Evolutionary conservation across 2,113 vertebrate genomes (phyloP), one percentile per base, ranked within the genome.

Genomic region (Alectura lathami): DNA sequence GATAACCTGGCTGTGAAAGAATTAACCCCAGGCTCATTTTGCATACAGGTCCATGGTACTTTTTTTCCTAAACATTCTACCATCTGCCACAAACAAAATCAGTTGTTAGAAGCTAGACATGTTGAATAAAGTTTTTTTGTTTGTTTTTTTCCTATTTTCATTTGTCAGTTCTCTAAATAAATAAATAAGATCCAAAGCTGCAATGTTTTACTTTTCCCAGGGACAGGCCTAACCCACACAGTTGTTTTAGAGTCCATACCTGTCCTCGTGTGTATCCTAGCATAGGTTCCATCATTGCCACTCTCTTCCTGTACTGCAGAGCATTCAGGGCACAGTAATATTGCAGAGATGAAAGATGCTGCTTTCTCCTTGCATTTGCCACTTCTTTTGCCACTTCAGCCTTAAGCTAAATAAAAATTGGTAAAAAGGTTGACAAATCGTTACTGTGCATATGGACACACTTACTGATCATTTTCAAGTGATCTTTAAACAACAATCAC

Each of bases 241-340:
- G 54, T 67, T 0, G 1, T 29, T 62, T 88, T 16, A 26, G 17
- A 18, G 34, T 22, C 45, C 89, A 29, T 94, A 98, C 99, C 99
- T 99, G 99, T 72, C 98, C 98, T 12, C 98, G 98, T 70, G 98
- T 98, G 83, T 99, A 99, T 79, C 99, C 99, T 3, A 99, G 97
- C 98, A 99, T 98, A 83, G 99, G 99, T 69, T 99, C 99, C 80
- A 99, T 97, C 99, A 99, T 99, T 57, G 99, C 99, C 27, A 98
- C 95, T 79, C 98, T 98, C 97, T 99, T 99, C 84, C 99, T 98
- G 97, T 99, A 98, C 98, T 99, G 99, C 88, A 99, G 98, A 8
- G 99, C 99, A 9, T 99, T 99, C 92, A 99, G 98, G 80, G 99
- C 98, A 36, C 99, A 99, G 95, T 99, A 99, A 94, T 99, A 99